Conservation (phyloP, 2,113 vertebrate species). For the Rhinoderma darwinii region DNA sequence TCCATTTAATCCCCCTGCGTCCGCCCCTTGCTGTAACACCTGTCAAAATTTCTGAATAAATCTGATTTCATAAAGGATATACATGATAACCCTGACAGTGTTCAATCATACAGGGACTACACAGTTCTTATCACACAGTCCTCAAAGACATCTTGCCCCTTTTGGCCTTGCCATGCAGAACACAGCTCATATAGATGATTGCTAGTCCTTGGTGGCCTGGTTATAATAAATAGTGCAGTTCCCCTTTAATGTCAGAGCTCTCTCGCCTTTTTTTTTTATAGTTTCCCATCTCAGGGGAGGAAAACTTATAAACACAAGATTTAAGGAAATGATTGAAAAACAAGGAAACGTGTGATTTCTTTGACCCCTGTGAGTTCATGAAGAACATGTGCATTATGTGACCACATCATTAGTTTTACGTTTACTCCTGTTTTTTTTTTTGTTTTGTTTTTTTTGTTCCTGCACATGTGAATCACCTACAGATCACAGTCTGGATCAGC, state of each 20-base stretch:
- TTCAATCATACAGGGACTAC: no score
- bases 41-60: no score
- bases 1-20: no score
- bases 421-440: not conserved
- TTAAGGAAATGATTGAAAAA: conserved; percentile 45
- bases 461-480: not conserved
- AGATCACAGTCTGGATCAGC: not conserved
- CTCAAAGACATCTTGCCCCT: no score
- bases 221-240: not conserved
- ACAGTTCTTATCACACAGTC: no score
- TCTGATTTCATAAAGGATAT: no score
- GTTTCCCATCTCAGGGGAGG: conserved; percentile 11
- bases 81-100: no score
- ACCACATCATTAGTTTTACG: not conserved
- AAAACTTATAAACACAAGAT: not conserved
- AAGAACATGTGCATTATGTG: not conserved
- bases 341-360: conserved; percentile 20
- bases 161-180: no score
- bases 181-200: no score
- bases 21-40: no score
- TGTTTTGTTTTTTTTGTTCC: not conserved
- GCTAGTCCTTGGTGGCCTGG: no score
- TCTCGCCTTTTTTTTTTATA: not conserved
- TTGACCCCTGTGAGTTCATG: conserved; percentile 36
- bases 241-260: not conserved